A percentile compares a stretch with the other conserved stretches of the same genome.
phyloP scores from a whole-genome alignment of 2,888 invertebrate species.

The Cabera pusaria region DNA sequence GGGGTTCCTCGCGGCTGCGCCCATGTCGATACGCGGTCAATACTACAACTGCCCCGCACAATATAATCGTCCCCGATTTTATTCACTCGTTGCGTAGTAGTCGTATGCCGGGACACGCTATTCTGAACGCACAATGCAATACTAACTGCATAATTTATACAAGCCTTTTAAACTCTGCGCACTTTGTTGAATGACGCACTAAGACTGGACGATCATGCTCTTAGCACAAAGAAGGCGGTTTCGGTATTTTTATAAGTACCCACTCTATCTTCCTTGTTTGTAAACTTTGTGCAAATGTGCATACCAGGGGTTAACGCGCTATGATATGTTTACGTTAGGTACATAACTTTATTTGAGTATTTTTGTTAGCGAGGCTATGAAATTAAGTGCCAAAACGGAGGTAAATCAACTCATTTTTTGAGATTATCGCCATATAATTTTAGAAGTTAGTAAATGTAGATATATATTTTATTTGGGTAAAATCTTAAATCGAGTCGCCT shows the following conservation, averaged over 20 bases:
- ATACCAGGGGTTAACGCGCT: conserved; percentile 9
- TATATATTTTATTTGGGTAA: no score
- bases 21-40: conserved; percentile 73
- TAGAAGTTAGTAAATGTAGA: no score
- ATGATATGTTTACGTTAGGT: conserved; percentile 5
- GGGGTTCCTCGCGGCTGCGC: conserved; percentile 75
- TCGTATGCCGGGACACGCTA: conserved; percentile 60
- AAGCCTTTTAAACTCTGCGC: conserved; percentile 54
- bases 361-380: conserved; percentile 6
- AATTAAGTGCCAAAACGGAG: conserved; percentile 1
- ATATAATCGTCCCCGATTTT: conserved; percentile 65
- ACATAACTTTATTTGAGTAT: conserved; percentile 1
- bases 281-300: conserved; percentile 6
- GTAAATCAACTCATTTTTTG: no score
- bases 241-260: conserved; percentile 9
- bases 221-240: conserved; percentile 29
- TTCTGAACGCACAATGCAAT: conserved; percentile 62
- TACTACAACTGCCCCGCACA: conserved; percentile 59
- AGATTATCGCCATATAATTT: no score
- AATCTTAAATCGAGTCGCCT: no score
- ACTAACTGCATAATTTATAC: conserved; percentile 60
- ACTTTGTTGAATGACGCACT: conserved; percentile 52
- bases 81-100: conserved; percentile 71
- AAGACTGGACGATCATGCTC: conserved; percentile 34
- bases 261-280: conserved; percentile 5